Evolutionary conservation across 2,888 invertebrate species (phyloP).

Genomic region (Leucoma salicis): DNA sequence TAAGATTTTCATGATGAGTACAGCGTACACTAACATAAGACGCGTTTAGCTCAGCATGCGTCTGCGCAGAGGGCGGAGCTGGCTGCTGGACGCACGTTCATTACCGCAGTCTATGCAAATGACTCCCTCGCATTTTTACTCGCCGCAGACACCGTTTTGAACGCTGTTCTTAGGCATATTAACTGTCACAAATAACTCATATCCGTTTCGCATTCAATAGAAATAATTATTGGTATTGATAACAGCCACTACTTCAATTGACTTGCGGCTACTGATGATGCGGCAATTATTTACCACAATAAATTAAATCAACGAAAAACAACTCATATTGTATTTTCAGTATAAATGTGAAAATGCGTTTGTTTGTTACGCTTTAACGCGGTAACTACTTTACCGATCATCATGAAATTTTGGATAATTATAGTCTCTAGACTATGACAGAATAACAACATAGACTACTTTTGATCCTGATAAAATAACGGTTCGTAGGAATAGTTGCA

Average conservation of each 20-base stretch:
- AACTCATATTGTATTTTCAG: conserved; percentile 30
- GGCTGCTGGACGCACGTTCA: conserved; percentile 48
- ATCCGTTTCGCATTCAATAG: conserved; percentile 72
- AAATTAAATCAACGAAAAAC: conserved; percentile 45
- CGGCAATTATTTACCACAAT: conserved; percentile 45
- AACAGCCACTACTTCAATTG: conserved; percentile 45
- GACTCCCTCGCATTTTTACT: conserved; percentile 71
- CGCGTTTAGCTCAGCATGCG: conserved; percentile 43
- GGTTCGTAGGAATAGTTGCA: too few relatives aligned
- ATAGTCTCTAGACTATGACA: too few relatives aligned
- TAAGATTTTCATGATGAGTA: conserved; percentile 35
- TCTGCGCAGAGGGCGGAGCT: conserved; percentile 30
- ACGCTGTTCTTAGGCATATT: conserved; percentile 69
- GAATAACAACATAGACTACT: too few relatives aligned
- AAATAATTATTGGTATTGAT: conserved; percentile 76
- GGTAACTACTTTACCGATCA: too few relatives aligned
- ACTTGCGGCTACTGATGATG: too few relatives aligned
- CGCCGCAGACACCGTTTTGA: conserved; percentile 61
- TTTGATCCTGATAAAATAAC: too few relatives aligned
- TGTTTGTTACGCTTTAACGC: too few relatives aligned
- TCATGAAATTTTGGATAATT: too few relatives aligned
- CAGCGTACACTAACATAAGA: conserved; percentile 37
- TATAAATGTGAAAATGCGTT: too few relatives aligned
- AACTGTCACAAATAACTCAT: conserved; percentile 73
- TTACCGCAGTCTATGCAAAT: conserved; percentile 77